Percentiles rank a stretch among this genome's conserved stretches.
Conservation (phyloP, 2,113 vertebrate species). For the Saccopteryx bilineata region DNA sequence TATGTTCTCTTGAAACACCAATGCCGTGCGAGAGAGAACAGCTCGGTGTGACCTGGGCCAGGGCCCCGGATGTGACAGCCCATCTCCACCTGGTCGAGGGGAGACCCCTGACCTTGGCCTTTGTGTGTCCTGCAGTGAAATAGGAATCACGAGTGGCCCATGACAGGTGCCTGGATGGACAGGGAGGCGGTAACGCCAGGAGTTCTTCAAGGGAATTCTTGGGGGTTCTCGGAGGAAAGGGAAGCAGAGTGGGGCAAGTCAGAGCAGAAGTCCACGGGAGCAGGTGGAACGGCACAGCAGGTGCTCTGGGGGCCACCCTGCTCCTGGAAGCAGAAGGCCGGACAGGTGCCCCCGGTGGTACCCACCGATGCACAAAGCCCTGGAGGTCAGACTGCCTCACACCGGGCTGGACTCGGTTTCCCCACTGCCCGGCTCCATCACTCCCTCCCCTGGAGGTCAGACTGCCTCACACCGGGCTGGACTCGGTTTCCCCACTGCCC, state of each 20-base stretch:
- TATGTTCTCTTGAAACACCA: background rate
- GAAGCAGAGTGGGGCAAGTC: too few relatives aligned
- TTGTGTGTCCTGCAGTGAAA: background rate
- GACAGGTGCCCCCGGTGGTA: accelerated
- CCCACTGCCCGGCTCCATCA: too few relatives aligned
- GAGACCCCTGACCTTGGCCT: background rate
- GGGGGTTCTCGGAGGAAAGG: background rate
- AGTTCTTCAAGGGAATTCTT: background rate
- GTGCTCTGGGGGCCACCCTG: background rate
- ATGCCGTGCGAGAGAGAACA: background rate
- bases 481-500: too few relatives aligned
- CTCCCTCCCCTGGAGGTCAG: too few relatives aligned
- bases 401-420: too few relatives aligned
- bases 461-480: too few relatives aligned
- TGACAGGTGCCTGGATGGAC: background rate
- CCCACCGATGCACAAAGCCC: background rate
- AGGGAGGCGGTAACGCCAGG: background rate
- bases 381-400: background rate
- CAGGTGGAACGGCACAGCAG: background rate
- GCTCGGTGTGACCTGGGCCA: background rate
- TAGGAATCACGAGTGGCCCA: background rate
- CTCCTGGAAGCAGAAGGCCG: background rate
- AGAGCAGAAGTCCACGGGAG: background rate
- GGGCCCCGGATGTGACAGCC: background rate
- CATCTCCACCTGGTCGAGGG: background rate